Conservation (phyloP, 2,113 vertebrate species). For the Sylvilagus bachmani region DNA sequence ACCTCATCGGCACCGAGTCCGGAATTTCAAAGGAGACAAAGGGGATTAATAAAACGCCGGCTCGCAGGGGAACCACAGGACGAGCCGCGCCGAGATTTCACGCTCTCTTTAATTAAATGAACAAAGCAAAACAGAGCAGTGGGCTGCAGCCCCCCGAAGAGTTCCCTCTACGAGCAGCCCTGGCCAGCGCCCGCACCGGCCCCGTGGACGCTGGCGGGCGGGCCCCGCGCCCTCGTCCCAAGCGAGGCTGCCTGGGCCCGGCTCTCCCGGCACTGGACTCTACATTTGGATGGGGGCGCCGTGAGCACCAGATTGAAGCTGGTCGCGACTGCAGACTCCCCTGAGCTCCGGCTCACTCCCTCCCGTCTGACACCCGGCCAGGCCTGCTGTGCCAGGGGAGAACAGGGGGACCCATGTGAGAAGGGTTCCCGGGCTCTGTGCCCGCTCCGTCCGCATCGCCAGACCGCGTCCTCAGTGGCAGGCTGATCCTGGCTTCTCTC, state of each 20-base stretch:
- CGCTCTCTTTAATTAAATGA: conserved; percentile 95
- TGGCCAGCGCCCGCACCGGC: not conserved
- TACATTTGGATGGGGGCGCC: conserved; percentile 99
- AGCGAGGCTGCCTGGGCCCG: conserved; percentile 97
- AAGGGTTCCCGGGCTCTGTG: too few species aligned
- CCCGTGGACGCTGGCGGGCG: conserved; percentile 93
- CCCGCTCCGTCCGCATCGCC: not conserved
- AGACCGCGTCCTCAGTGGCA: not conserved
- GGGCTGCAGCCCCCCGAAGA: conserved; percentile 93
- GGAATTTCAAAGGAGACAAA: conserved; percentile 76
- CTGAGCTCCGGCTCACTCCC: conserved; percentile 94
- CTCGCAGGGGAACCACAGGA: conserved; percentile 82
- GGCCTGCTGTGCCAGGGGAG: too few species aligned
- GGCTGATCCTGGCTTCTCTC: not conserved
- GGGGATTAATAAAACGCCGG: conserved; percentile 58
- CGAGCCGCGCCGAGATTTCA: conserved; percentile 89
- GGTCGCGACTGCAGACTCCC: conserved; percentile 85
- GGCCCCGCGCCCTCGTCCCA: conserved; percentile 86
- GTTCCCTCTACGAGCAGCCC: conserved; percentile 82
- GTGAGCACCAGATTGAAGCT: conserved; percentile 97
- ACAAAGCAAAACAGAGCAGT: conserved; percentile 90
- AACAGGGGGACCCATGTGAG: too few species aligned
- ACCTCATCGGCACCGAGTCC: not conserved
- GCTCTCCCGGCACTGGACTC: conserved; percentile 96
- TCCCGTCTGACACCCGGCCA: conserved; percentile 93